Percentiles rank a stretch among this genome's conserved stretches.
These are phyloP conservation scores for Latheticus oryzae DNA, from an alignment of 2,888 invertebrate genomes.

Conservation along the genomic window DNA sequence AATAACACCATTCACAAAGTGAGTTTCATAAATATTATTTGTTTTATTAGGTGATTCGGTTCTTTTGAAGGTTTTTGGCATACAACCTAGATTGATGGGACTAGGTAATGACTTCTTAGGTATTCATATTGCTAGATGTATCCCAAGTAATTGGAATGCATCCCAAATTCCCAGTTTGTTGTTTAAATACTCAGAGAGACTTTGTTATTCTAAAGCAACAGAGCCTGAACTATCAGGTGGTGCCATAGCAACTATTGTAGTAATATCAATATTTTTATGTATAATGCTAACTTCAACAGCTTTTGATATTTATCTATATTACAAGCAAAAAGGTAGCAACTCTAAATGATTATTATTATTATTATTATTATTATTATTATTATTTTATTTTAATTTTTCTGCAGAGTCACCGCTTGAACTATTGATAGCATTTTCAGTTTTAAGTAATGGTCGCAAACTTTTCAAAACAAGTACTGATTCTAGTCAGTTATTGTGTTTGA, in stretches of 20 bases:
- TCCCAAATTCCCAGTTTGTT: conserved; percentile 8
- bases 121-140: conserved; percentile 15
- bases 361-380: too few relatives aligned
- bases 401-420: conserved; percentile 11
- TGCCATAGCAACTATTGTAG: conserved; percentile 12
- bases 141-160: conserved; percentile 10
- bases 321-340: conserved; percentile 3
- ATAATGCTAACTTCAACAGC: background rate
- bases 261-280: background rate
- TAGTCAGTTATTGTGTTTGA: conserved; percentile 60
- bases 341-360: too few relatives aligned
- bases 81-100: background rate
- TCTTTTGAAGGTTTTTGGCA: background rate
- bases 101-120: background rate
- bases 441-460: conserved; percentile 33
- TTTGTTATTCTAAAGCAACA: conserved; percentile 26
- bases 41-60: background rate
- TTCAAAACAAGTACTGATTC: conserved; percentile 6
- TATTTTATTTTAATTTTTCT: too few relatives aligned
- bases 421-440: conserved; percentile 25
- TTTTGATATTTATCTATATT: conserved; percentile 1
- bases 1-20: too few relatives aligned
- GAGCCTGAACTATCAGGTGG: conserved; percentile 21
- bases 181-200: background rate
- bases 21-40: background rate